These are phyloP conservation scores for Actinopyga echinites DNA, from an alignment of 53 echinoderm and acorn worm genomes.

Conservation along the genomic window DNA sequence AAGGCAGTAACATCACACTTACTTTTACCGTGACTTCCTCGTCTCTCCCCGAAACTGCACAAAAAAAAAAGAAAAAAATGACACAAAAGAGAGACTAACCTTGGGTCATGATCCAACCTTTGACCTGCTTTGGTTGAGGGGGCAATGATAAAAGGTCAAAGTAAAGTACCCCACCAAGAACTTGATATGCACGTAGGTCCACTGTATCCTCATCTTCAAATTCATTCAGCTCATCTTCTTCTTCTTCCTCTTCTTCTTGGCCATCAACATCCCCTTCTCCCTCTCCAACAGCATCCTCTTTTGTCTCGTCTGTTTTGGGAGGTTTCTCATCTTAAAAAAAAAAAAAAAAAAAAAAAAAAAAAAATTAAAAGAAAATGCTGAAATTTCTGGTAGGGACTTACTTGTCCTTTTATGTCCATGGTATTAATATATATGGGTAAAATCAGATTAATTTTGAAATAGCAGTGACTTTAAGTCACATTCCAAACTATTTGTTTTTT, in stretches of 20 bases:
- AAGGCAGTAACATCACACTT: no score
- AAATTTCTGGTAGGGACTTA: no score
- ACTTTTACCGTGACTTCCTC: no score
- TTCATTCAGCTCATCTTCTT: slow-evolving; percentile 77
- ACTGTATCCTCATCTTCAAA: slow-evolving; percentile 96
- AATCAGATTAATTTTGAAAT: no score
- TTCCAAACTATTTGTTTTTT: no score
- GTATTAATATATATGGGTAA: no score
- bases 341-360: no score
- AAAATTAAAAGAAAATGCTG: no score
- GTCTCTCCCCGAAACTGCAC: no score
- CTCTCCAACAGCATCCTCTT: not conserved
- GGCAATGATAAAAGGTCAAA: slow-evolving; percentile 87
- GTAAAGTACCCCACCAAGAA: slow-evolving; percentile 79
- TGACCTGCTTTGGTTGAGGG: slow-evolving; percentile 91
- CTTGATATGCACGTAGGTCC: slow-evolving; percentile 85
- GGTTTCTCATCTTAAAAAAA: not conserved
- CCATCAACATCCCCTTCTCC: slow-evolving; percentile 28
- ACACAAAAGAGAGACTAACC: slow-evolving; percentile 41
- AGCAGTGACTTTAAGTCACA: no score
- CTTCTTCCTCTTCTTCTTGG: slow-evolving; percentile 75
- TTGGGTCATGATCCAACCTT: slow-evolving; percentile 95
- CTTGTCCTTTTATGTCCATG: no score
- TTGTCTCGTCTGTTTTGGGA: not conserved
- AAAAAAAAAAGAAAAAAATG: no score